A percentile compares a stretch with the other conserved stretches of the same genome.
Conservation (phyloP, 2,113 vertebrate species). For the Orientallactaga bullata region DNA sequence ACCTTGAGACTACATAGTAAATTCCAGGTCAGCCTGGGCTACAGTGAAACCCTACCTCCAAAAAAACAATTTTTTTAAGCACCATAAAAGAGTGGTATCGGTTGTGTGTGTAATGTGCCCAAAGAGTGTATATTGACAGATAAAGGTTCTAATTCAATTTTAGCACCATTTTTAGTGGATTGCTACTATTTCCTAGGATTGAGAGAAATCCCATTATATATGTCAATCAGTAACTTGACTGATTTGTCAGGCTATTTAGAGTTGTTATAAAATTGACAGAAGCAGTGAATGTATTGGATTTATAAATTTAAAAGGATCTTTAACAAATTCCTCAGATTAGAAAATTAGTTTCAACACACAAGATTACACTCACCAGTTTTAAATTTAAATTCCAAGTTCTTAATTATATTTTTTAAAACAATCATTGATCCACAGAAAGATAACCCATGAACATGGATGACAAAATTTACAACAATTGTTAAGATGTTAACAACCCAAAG, state of each 20-base stretch:
- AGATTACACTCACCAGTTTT: neutral
- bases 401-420: neutral
- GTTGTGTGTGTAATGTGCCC: neutral
- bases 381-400: conserved; percentile 14
- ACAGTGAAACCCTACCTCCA: too few relatives aligned
- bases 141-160: neutral
- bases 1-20: too few relatives aligned
- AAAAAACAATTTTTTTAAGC: neutral
- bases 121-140: neutral
- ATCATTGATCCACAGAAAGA: neutral
- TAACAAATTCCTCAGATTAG: neutral
- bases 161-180: neutral
- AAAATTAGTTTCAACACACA: neutral
- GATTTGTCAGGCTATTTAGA: neutral
- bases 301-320: neutral
- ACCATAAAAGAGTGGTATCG: neutral
- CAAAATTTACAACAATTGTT: neutral
- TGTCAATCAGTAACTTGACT: neutral
- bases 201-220: neutral
- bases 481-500: neutral
- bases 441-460: neutral
- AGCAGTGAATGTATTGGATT: neutral
- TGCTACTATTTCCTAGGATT: neutral
- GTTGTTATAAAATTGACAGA: neutral
- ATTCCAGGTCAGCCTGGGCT: too few relatives aligned